Evolutionary conservation across 2,113 vertebrate genomes (phyloP).

Genomic region (Charina bottae): DNA sequence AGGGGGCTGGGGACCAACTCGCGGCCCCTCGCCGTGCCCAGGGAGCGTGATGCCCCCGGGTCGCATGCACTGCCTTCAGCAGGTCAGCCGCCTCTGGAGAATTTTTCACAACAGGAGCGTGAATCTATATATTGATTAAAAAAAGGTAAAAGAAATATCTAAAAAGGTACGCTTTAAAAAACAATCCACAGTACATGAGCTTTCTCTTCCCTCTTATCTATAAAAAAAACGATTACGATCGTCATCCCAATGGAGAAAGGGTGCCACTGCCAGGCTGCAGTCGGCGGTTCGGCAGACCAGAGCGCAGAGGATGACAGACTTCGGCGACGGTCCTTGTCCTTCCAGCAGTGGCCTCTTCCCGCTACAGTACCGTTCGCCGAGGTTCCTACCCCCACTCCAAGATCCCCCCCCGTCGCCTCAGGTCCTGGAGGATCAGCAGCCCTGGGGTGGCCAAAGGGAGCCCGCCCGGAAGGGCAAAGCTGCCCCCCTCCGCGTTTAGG

Average conservation of each 20-base stretch:
- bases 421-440: slow-evolving; percentile 26
- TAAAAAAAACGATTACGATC: slow-evolving; percentile 42
- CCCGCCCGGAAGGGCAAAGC: background rate
- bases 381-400: background rate
- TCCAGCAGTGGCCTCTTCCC: background rate
- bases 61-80: slow-evolving; percentile 21
- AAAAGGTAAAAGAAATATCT: slow-evolving; percentile 35
- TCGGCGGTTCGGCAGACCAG: slow-evolving; percentile 52
- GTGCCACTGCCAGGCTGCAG: background rate
- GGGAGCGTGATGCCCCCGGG: background rate
- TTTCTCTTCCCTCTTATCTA: slow-evolving; percentile 17
- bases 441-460: slow-evolving; percentile 45
- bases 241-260: slow-evolving; percentile 63
- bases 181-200: slow-evolving; percentile 60
- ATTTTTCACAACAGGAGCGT: slow-evolving; percentile 44
- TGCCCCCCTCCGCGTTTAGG: background rate
- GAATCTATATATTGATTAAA: slow-evolving; percentile 24
- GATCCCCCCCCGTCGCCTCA: background rate
- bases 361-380: slow-evolving; percentile 58
- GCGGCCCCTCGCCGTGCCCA: background rate
- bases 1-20: background rate
- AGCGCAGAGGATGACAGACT: slow-evolving; percentile 15
- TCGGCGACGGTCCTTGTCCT: background rate
- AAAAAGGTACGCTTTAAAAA: slow-evolving; percentile 52
- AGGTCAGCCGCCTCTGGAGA: slow-evolving; percentile 44